Conservation (phyloP, 2,888 invertebrate species). For the Yponomeuta cagnagella region DNA sequence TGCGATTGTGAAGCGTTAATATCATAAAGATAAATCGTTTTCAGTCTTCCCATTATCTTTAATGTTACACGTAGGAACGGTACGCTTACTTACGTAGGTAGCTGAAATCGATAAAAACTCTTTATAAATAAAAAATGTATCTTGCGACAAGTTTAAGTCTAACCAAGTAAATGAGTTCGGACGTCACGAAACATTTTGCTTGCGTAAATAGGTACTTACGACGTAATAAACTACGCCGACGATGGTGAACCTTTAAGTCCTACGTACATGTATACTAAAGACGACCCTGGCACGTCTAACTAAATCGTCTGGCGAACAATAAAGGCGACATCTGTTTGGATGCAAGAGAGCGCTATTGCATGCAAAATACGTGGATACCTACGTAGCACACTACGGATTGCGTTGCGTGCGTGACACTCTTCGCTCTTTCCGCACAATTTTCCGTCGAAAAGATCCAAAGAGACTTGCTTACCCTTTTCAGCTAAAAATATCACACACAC, state of each 20-base stretch:
- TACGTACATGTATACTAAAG: too few species aligned
- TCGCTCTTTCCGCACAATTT: neutral
- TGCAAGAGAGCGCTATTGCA: neutral
- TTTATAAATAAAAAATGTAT: neutral
- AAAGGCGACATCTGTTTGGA: neutral
- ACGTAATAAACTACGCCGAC: too few species aligned
- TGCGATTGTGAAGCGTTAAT: neutral
- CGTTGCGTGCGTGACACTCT: neutral
- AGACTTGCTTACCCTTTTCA: neutral
- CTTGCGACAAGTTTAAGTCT: too few species aligned
- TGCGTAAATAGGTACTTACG: too few species aligned
- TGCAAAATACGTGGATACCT: neutral
- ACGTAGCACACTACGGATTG: neutral
- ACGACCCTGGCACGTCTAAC: too few species aligned
- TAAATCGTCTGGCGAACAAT: neutral
- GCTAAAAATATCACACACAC: neutral
- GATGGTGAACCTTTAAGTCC: too few species aligned
- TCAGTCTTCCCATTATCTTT: neutral
- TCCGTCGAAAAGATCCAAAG: neutral
- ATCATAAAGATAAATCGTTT: constrained; percentile 1
- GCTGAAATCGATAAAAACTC: neutral
- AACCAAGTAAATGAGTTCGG: too few species aligned
- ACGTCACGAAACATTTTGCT: too few species aligned
- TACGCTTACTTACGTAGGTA: neutral
- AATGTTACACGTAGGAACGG: neutral